Conservation (phyloP, 2,797 vertebrate species). For the Sebastes alutus region DNA sequence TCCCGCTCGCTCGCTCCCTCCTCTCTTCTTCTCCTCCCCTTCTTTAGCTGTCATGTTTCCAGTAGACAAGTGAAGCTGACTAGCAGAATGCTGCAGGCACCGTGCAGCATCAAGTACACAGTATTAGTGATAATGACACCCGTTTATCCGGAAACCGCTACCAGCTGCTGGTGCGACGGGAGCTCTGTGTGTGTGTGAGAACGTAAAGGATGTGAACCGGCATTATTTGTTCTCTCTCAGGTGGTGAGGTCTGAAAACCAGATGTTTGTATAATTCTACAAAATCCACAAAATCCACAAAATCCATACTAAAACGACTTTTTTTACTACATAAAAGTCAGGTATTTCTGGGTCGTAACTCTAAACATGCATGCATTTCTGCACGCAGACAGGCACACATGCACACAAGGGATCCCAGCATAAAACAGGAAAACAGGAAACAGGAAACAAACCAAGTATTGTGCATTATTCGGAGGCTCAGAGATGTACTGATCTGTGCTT, state of each 20-base stretch:
- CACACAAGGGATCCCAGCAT: neutral
- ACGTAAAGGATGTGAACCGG: neutral
- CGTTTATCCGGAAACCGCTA: slow-evolving; percentile 38
- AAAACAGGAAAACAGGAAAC: neutral
- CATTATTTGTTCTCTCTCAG: slow-evolving; percentile 13
- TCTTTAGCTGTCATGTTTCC: slow-evolving; percentile 37
- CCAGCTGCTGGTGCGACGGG: slow-evolving; percentile 10
- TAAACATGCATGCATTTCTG: neutral
- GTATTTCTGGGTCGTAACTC: neutral
- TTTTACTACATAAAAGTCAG: neutral
- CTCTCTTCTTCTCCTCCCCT: neutral
- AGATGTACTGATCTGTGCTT: slow-evolving; percentile 19
- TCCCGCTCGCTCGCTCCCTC: neutral
- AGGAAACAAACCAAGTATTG: neutral
- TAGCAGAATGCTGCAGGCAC: slow-evolving; percentile 42
- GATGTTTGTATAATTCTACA: slow-evolving; percentile 18
- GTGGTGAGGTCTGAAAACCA: slow-evolving; percentile 5
- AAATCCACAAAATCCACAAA: neutral
- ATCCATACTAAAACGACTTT: neutral
- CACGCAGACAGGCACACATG: neutral
- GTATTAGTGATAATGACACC: slow-evolving; percentile 60
- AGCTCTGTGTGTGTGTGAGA: slow-evolving; percentile 3
- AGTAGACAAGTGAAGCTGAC: slow-evolving; percentile 34
- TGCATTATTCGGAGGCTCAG: slow-evolving; percentile 3
- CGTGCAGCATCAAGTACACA: slow-evolving; percentile 43